Base-by-base conservation (phyloP, 2,888 invertebrate species). In the Torymus texanus region DNA sequence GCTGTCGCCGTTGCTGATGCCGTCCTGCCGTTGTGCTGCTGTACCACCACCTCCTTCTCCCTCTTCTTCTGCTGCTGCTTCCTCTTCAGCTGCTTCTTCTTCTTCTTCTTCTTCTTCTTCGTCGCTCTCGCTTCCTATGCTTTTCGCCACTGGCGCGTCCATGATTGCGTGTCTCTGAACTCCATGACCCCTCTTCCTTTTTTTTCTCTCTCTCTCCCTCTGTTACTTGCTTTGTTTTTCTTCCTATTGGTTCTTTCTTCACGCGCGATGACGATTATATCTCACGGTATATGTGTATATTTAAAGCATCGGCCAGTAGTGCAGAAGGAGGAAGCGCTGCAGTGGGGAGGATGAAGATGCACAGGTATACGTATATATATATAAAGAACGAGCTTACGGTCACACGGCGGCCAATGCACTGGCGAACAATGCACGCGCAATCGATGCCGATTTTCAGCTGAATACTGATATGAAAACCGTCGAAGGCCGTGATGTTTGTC, bases 391-490 rank as follows among this genome's bases (percentile, higher is more conserved):
- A 18, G 58, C 58, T 10, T 24, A 8, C 13, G 41, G 50, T 77
- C 63, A 18, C 71, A 70, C 78, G 66, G 58, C 51, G 74, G 78
- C 68, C 78, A 78, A 78, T 78, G 78, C 78, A 41, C 78, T 41
- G 18, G 56, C n/a, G n/a, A 24, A 77, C 65, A 77, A 77, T 72
- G 24, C 24, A 55, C 41, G 53, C 12, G 75, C 59, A 66, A 21
- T 21, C 29, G 68, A 68, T 41, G 41, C 1, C 56, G 78, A 74
- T 78, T 78, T 78, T 66, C 66, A 70, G 21, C 21, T 21, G 21
- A 21, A 21, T 21, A 21, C 21, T 21, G 21, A 21, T 21, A 10
- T 12, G 16, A 56, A 59, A 53, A 18, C 11, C 12, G 10, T 50
- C 21, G 13, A 55, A 24, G 63, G 14, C 8, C 53, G 53, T 18